Base-by-base conservation (phyloP, 2,888 invertebrate species). In the Tenthredo mesomela region DNA sequence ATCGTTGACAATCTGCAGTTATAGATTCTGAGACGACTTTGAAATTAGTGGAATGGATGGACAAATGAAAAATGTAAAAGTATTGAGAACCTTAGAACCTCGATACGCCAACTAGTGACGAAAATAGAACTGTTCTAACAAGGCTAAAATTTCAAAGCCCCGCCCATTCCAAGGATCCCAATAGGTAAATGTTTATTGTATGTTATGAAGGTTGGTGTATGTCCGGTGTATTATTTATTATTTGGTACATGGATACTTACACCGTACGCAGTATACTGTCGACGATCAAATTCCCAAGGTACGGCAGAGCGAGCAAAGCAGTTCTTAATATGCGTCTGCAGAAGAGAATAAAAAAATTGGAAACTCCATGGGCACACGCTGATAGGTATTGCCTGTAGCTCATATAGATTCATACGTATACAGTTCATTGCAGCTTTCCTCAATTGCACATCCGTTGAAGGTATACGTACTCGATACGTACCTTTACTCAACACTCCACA, bases 271-370 rank as follows among this genome's bases (percentile, higher is more conserved):
- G 87, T 7, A 93, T 92, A 3, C 92, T 90, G 37, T 91, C 90
- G 0, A 93, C 92, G 85, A 90, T 90, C 21, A 94, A 88, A 37
- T 90, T 89, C 85, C 92, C 93, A 40, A 94, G 88, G 87, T 93
- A 90, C 7, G 94, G 94, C 88, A 94, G 90, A 86, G 93, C 92
- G 86, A 93, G 91, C 65, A 94, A 89, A 15, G 93, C 94, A 1
- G 93, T 93, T 86, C 93, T 91, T 3, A 93, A 93, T 78, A 94
- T 94, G 61, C 93, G 88, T 86, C 94, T 94, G 91, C 71, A 93
- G 91, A 84, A 87, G 12, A 70, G 0, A 84, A 18, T 2, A 29
- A 85, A 84, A 21, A 67, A 85, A 77, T 43, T 50, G 18, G 25
- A 25, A 50, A 18, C 50, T 77, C 7, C 15, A 29, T 0, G 2